Conservation (phyloP, 2,797 vertebrate genomes). For the Acanthis flammea region DNA sequence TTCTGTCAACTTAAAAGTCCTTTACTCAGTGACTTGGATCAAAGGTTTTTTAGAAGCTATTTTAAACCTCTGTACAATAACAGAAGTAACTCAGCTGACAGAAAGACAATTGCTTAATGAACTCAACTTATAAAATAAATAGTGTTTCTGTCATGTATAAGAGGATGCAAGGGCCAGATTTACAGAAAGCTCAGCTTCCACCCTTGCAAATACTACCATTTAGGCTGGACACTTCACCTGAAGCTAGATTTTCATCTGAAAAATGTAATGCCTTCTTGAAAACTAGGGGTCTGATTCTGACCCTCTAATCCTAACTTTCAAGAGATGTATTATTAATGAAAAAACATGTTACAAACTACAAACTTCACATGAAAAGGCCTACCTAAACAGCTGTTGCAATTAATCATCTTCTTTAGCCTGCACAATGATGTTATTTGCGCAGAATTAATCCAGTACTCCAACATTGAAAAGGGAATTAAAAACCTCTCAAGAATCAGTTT, state of each 20-base stretch:
- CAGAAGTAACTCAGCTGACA: background rate
- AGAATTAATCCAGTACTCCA: background rate
- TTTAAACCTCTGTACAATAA: background rate
- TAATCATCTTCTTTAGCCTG: background rate
- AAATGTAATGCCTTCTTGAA: background rate
- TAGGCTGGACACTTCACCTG: background rate
- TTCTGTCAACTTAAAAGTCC: background rate
- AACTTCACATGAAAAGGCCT: background rate
- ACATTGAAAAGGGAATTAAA: background rate
- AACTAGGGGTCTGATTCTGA: background rate
- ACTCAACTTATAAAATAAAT: background rate
- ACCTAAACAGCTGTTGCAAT: background rate
- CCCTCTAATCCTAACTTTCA: background rate
- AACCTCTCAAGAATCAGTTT: background rate
- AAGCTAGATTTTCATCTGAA: background rate
- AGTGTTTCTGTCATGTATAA: background rate
- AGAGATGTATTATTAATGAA: background rate
- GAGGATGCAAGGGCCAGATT: background rate
- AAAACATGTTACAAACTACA: background rate
- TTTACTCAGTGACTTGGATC: background rate
- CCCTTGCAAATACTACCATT: background rate
- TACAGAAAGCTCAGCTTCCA: background rate
- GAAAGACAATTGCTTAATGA: background rate
- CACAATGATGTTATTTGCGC: background rate
- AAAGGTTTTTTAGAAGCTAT: background rate